Evolutionary conservation across 2,797 vertebrate genomes (phyloP).

Genomic region (Lerista edwardsae): DNA sequence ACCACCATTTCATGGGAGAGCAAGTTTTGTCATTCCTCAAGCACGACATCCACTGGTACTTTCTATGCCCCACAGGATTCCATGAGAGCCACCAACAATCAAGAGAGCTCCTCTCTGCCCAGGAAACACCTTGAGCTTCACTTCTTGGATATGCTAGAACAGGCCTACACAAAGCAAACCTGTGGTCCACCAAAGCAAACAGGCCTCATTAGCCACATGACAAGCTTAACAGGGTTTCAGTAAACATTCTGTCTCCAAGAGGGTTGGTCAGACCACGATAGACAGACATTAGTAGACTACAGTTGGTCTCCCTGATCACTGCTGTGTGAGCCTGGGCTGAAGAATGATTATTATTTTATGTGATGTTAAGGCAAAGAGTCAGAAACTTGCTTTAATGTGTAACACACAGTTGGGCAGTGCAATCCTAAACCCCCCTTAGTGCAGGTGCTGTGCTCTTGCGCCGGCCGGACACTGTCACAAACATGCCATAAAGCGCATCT

Average conservation of each 20-base stretch:
- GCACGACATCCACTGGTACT: too few relatives aligned
- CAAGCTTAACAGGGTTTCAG: too few relatives aligned
- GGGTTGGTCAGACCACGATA: background rate
- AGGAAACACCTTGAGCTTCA: background rate
- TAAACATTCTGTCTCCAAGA: background rate
- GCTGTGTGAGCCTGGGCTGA: background rate
- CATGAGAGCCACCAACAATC: background rate
- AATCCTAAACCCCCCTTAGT: too few relatives aligned
- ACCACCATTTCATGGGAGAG: background rate
- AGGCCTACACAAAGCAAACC: background rate
- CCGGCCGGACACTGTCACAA: too few relatives aligned
- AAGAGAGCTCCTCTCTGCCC: background rate
- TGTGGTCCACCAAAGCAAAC: background rate
- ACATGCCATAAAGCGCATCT: too few relatives aligned
- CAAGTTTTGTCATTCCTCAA: background rate
- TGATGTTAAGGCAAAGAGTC: background rate
- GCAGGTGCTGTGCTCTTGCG: too few relatives aligned
- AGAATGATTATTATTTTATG: too few relatives aligned
- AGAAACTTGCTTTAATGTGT: background rate
- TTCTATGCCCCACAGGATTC: background rate
- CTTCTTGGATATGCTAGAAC: background rate
- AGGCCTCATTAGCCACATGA: background rate
- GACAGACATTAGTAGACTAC: accelerated
- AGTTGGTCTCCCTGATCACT: background rate
- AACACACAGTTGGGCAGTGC: too few relatives aligned